phyloP scores from a whole-genome alignment of 2,113 vertebrate species.

The Aythya baeri region DNA sequence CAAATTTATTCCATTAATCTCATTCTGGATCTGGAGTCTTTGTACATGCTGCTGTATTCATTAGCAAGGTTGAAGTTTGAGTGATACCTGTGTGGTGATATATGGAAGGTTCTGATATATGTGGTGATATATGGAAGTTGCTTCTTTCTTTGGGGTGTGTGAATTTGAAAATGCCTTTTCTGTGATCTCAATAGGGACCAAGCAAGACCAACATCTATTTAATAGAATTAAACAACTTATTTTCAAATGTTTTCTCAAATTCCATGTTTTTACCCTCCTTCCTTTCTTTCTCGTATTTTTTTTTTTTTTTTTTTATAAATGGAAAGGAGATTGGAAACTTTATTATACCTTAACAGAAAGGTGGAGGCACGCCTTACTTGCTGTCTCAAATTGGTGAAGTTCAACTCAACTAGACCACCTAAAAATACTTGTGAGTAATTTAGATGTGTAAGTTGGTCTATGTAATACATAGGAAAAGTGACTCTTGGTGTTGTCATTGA shows the following conservation, averaged over 20 bases:
- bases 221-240: neutral
- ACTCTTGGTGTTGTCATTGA: neutral
- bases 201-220: neutral
- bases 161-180: neutral
- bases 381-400: neutral
- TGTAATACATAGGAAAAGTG: neutral
- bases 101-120: neutral
- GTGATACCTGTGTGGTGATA: neutral
- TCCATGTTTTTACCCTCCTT: neutral
- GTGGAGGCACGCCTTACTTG: neutral
- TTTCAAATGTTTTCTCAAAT: neutral
- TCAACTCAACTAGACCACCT: neutral
- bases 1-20: neutral
- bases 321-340: neutral
- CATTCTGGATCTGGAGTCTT: neutral
- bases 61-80: neutral
- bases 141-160: neutral
- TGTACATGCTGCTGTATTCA: neutral
- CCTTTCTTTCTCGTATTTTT: neutral
- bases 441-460: neutral
- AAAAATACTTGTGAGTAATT: neutral
- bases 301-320: neutral
- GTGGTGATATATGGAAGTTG: neutral
- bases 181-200: neutral
- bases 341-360: neutral